These are phyloP conservation scores for Drosophila eugracilis DNA, from an alignment of 1,140 invertebrate genomes.

Conservation along the genomic window DNA sequence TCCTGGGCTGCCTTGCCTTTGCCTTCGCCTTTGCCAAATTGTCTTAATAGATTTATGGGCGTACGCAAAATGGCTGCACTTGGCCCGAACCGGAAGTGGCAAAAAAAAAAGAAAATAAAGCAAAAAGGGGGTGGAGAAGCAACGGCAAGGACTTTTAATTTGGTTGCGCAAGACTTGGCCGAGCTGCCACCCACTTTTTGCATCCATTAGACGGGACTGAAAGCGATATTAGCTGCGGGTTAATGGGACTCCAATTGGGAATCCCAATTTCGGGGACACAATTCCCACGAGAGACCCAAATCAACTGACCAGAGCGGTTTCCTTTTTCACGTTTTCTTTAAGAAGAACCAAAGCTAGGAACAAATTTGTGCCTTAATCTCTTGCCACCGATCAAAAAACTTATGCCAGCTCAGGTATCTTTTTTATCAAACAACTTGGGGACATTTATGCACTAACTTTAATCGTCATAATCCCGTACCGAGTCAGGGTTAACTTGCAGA, in stretches of 20 bases:
- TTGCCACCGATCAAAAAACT: constrained; percentile 14
- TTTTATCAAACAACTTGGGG: neutral
- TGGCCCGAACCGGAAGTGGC: constrained; percentile 60
- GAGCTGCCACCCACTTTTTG: neutral
- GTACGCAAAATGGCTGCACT: constrained; percentile 80
- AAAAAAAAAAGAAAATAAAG: neutral
- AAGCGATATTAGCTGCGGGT: constrained; percentile 51
- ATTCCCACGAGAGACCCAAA: constrained; percentile 2
- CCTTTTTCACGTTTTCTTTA: neutral
- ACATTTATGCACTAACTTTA: constrained; percentile 31
- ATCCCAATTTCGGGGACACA: neutral
- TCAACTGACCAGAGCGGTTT: constrained; percentile 24
- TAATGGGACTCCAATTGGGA: constrained; percentile 58
- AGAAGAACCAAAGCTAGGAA: no score
- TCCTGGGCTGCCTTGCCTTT: constrained; percentile 34
- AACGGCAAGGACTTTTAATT: constrained; percentile 67
- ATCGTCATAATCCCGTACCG: constrained; percentile 35
- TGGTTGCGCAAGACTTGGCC: constrained; percentile 60
- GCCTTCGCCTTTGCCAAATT: constrained; percentile 66
- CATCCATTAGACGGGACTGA: neutral
- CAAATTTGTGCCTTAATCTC: constrained; percentile 24
- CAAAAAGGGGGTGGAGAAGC: no score
- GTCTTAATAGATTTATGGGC: constrained; percentile 81
- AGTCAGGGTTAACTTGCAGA: constrained; percentile 11
- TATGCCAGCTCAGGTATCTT: constrained; percentile 1